Conservation (phyloP, 2,113 vertebrate genomes). For the Lepus timidus region DNA sequence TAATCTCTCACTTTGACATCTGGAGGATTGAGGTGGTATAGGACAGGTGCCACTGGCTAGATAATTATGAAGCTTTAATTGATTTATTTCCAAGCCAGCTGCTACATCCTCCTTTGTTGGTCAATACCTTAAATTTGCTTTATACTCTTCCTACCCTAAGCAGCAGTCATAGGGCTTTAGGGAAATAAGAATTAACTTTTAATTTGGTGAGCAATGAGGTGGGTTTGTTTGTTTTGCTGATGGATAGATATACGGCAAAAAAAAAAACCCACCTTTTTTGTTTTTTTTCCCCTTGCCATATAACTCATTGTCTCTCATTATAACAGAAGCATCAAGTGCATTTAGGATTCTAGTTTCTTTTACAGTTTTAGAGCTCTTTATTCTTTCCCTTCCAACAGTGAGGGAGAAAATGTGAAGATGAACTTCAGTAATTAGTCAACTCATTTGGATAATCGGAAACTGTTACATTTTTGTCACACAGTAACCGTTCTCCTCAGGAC, state of each 20-base stretch:
- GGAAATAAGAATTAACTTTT: conserved; percentile 53
- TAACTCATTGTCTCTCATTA: not conserved
- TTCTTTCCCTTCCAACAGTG: not conserved
- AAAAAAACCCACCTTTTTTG: fast-evolving
- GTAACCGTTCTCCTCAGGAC: not conserved
- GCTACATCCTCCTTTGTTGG: not conserved
- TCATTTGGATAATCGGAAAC: not conserved
- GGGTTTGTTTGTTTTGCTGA: conserved; percentile 26
- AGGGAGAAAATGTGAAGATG: not conserved
- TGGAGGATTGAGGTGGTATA: not conserved
- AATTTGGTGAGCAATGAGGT: conserved; percentile 1
- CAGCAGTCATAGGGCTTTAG: not conserved
- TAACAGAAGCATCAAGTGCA: not conserved
- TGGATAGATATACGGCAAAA: not conserved
- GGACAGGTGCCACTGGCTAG: conserved; percentile 19
- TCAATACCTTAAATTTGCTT: conserved; percentile 62
- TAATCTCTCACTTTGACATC: not conserved
- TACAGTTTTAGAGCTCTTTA: not conserved
- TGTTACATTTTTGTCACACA: not conserved
- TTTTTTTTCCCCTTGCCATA: not conserved
- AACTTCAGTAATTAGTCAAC: not conserved
- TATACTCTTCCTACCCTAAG: not conserved
- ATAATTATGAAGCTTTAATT: conserved; percentile 67
- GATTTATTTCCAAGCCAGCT: conserved; percentile 62
- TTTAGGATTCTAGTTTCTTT: not conserved